These are phyloP conservation scores for Aporophyla nigra DNA, from an alignment of 2,888 invertebrate genomes.

Conservation along the genomic window DNA sequence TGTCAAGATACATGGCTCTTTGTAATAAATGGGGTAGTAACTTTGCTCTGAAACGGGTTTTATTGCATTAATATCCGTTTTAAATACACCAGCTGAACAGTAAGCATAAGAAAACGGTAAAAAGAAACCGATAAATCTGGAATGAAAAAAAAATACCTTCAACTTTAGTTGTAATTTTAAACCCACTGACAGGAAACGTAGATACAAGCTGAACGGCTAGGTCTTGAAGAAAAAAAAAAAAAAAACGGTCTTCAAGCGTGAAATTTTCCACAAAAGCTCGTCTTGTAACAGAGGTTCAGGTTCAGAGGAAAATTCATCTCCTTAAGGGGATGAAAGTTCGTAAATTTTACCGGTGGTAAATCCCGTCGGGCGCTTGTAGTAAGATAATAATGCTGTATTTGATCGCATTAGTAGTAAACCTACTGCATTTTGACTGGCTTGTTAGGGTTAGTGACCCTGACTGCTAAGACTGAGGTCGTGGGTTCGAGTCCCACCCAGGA, in stretches of 20 bases:
- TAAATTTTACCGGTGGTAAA: too few relatives aligned
- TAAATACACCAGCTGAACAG: not conserved
- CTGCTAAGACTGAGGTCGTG: too few relatives aligned
- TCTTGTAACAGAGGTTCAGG: not conserved
- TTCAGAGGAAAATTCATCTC: too few relatives aligned
- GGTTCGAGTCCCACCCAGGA: too few relatives aligned
- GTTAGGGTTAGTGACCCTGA: too few relatives aligned
- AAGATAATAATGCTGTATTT: not conserved
- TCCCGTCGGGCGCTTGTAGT: not conserved
- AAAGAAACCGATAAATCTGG: not conserved
- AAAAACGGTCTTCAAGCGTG: not conserved
- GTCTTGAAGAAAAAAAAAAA: too few relatives aligned
- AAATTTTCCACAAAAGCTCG: not conserved
- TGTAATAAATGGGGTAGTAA: conserved; percentile 7
- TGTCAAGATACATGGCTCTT: not conserved
- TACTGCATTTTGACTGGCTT: too few relatives aligned
- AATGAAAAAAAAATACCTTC: not conserved
- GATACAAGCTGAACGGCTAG: too few relatives aligned
- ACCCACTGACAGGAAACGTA: too few relatives aligned
- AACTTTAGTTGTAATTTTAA: not conserved
- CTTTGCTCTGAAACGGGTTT: not conserved
- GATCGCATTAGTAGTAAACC: not conserved
- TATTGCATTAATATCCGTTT: conserved; percentile 5
- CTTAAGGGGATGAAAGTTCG: too few relatives aligned
- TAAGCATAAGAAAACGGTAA: not conserved